These are phyloP conservation scores for Nannoperca obscura DNA, from an alignment of 2,797 vertebrate species.

Conservation along the genomic window DNA sequence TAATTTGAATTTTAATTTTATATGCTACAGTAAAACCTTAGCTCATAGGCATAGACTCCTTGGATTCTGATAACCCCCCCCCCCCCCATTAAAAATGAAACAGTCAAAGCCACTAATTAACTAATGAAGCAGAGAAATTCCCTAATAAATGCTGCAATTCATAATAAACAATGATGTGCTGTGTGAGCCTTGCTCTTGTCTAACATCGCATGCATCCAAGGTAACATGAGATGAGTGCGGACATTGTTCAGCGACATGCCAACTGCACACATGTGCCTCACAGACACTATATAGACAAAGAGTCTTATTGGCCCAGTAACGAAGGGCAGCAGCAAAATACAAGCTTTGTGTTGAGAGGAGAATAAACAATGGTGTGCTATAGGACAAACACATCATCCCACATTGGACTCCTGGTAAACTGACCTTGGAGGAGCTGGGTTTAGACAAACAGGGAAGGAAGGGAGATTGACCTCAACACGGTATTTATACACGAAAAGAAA, in stretches of 20 bases:
- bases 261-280: slow-evolving; percentile 41
- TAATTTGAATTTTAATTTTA: background rate
- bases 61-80: background rate
- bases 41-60: background rate
- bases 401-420: slow-evolving; percentile 16
- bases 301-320: slow-evolving; percentile 24
- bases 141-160: background rate
- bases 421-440: slow-evolving; percentile 33
- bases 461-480: background rate
- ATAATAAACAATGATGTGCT: background rate
- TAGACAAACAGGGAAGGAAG: slow-evolving; percentile 19
- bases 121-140: background rate
- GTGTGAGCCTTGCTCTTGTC: background rate
- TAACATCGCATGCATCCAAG: background rate
- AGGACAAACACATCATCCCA: slow-evolving; percentile 36
- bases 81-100: too few relatives aligned
- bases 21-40: background rate
- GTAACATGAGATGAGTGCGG: slow-evolving; percentile 27
- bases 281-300: slow-evolving; percentile 54
- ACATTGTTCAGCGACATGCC: slow-evolving; percentile 49
- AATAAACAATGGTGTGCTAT: slow-evolving; percentile 59
- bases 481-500: background rate
- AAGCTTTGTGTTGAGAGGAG: slow-evolving; percentile 59
- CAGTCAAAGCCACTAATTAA: background rate
- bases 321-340: slow-evolving; percentile 41